Conservation (phyloP, 2,888 invertebrate species). For the Apomyelois bistriatella region DNA sequence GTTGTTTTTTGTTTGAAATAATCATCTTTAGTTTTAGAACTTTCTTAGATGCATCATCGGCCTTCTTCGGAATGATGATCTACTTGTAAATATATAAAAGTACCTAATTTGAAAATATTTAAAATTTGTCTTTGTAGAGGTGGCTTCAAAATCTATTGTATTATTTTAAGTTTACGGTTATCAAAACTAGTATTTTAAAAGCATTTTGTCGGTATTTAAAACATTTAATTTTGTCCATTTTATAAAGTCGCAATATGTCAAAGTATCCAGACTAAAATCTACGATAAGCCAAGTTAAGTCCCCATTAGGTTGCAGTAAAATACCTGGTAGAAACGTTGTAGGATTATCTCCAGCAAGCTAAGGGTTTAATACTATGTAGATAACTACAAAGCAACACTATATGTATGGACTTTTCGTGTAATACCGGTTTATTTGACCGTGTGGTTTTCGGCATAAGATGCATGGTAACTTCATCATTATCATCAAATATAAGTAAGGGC, state of each 20-base stretch:
- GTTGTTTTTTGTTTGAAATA: too few species aligned
- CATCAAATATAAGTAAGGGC: too few species aligned
- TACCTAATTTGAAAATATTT: too few species aligned
- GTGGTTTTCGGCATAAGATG: not conserved
- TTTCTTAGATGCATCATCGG: too few species aligned
- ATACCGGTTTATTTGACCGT: not conserved
- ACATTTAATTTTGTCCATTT: not conserved
- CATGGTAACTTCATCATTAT: too few species aligned
- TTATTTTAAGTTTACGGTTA: too few species aligned
- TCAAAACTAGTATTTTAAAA: not conserved
- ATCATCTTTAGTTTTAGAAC: too few species aligned
- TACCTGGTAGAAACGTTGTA: not conserved
- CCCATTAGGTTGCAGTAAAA: conserved; percentile 3
- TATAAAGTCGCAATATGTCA: not conserved
- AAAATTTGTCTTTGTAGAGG: too few species aligned
- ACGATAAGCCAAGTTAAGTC: not conserved
- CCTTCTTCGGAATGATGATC: too few species aligned
- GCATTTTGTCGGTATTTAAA: not conserved
- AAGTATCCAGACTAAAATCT: not conserved
- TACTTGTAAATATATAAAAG: too few species aligned
- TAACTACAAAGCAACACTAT: not conserved
- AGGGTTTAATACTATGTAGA: not conserved
- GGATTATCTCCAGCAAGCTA: not conserved
- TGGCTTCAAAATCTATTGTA: too few species aligned
- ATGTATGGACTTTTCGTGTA: not conserved